These are phyloP conservation scores for Puma concolor DNA, from an alignment of 2,113 vertebrate genomes.

Conservation along the genomic window DNA sequence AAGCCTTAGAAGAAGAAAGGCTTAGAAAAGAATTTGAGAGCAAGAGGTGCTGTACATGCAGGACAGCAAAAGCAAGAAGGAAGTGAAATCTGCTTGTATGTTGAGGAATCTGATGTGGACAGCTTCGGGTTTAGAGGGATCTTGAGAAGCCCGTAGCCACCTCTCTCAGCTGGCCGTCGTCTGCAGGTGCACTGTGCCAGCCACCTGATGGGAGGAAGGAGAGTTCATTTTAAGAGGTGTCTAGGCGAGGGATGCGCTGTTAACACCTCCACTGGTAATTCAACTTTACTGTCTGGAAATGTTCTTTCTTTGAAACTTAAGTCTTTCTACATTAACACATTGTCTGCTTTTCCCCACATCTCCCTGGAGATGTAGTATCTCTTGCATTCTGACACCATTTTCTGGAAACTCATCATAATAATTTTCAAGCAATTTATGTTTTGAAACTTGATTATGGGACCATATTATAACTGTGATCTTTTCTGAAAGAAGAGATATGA, in stretches of 20 bases:
- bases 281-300: background rate
- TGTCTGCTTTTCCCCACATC: background rate
- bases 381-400: background rate
- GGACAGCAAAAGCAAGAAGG: background rate
- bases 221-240: background rate
- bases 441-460: constrained; percentile 34
- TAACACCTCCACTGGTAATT: background rate
- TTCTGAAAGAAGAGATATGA: constrained; percentile 28
- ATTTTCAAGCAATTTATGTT: background rate
- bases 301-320: background rate
- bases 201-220: background rate
- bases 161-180: background rate
- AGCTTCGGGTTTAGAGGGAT: too few relatives aligned
- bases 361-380: background rate
- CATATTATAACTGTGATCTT: constrained; percentile 24
- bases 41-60: background rate
- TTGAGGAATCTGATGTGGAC: background rate
- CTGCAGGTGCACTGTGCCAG: too few relatives aligned
- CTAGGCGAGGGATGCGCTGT: background rate
- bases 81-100: background rate
- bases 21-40: background rate
- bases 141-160: background rate
- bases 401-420: background rate
- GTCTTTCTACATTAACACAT: background rate
- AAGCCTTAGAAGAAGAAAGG: background rate